phyloP scores from a whole-genome alignment of 2,888 invertebrate species.

The Cryptocephalus moraei region DNA sequence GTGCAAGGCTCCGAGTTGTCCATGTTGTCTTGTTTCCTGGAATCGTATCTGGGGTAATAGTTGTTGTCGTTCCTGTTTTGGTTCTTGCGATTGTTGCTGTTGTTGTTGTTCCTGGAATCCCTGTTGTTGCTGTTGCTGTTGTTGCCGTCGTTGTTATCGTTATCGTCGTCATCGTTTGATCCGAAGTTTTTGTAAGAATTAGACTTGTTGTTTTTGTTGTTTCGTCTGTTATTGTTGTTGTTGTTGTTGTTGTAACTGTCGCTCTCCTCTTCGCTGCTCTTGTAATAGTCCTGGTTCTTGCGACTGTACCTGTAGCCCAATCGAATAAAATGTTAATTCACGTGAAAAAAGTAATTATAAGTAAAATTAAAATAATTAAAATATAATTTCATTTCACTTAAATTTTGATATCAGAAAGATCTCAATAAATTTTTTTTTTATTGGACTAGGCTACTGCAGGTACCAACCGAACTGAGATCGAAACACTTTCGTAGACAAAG shows the following conservation, averaged over 20 bases:
- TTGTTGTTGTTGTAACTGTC: constrained; percentile 1
- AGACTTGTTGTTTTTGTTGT: constrained; percentile 2
- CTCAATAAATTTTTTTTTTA: too few relatives aligned
- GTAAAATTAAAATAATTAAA: too few relatives aligned
- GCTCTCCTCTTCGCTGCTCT: neutral
- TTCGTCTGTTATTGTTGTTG: neutral
- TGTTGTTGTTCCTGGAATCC: constrained; percentile 5
- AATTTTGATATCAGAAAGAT: too few relatives aligned
- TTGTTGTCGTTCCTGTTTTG: constrained; percentile 1
- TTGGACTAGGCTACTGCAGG: too few relatives aligned
- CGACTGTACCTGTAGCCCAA: neutral
- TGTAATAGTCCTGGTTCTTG: neutral
- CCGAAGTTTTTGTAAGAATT: constrained; percentile 6
- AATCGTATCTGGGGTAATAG: too few relatives aligned
- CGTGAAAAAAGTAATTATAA: too few relatives aligned
- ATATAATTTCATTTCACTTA: too few relatives aligned
- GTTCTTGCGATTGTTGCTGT: constrained; percentile 8
- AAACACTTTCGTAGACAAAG: too few relatives aligned
- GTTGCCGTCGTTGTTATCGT: constrained; percentile 3
- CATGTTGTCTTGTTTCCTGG: too few relatives aligned
- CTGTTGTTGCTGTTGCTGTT: constrained; percentile 1
- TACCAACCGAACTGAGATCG: too few relatives aligned
- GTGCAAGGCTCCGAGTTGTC: too few relatives aligned
- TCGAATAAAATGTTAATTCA: too few relatives aligned
- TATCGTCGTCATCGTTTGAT: neutral